Evolutionary conservation across 2,888 invertebrate species (phyloP).

Genomic region (Helleia helle): DNA sequence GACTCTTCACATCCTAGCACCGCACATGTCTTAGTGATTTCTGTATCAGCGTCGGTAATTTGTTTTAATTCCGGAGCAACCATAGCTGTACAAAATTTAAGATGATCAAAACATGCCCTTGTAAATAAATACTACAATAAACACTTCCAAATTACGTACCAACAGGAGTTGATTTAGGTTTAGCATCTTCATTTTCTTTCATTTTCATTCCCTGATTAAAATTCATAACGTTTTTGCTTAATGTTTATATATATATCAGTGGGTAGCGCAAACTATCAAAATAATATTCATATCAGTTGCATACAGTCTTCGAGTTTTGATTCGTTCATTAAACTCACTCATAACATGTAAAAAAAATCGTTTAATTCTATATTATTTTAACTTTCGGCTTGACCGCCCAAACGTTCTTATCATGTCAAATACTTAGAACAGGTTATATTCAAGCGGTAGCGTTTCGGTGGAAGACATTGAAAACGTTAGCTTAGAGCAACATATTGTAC

Average conservation of each 20-base stretch:
- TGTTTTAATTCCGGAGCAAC: slow-evolving; percentile 64
- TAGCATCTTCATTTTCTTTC: slow-evolving; percentile 52
- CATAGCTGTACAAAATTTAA: slow-evolving; percentile 47
- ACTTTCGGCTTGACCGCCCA: background rate
- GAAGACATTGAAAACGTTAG: no score
- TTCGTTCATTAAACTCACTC: background rate
- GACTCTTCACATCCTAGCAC: slow-evolving; percentile 62
- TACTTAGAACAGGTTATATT: no score
- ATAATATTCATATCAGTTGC: background rate
- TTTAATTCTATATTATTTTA: background rate
- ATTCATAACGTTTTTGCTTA: slow-evolving; percentile 32
- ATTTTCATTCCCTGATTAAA: slow-evolving; percentile 44
- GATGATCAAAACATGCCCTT: no score
- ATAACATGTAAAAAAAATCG: background rate
- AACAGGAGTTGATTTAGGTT: slow-evolving; percentile 54
- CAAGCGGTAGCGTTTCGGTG: no score
- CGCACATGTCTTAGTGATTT: slow-evolving; percentile 59
- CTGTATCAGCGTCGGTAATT: slow-evolving; percentile 42
- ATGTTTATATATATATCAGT: background rate
- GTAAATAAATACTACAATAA: no score
- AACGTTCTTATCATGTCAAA: no score
- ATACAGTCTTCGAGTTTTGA: background rate
- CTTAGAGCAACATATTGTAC: no score
- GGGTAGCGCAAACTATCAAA: background rate
- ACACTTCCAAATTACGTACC: slow-evolving; percentile 42